A percentile compares a stretch with the other conserved stretches of the same genome.
Evolutionary conservation across 2,888 invertebrate genomes (phyloP).

Genomic region (Smittia sp.): DNA sequence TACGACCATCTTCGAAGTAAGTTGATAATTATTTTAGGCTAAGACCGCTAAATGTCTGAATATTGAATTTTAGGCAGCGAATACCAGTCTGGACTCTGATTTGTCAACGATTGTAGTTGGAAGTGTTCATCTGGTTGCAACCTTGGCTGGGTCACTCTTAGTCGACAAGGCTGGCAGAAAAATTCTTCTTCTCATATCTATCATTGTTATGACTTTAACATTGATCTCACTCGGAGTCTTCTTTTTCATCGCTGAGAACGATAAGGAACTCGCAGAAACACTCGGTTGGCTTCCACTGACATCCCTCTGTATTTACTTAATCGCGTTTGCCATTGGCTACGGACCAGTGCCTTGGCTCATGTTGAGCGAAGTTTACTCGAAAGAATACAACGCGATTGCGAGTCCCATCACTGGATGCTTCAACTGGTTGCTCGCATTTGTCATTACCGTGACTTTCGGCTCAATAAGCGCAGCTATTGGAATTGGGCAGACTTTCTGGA

Average conservation of each 20-base stretch:
- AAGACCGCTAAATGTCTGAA: conserved; percentile 51
- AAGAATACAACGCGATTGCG: conserved; percentile 74
- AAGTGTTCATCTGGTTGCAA: conserved; percentile 69
- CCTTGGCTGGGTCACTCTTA: conserved; percentile 65
- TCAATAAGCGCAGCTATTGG: conserved; percentile 60
- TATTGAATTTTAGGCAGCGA: conserved; percentile 61
- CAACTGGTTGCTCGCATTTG: conserved; percentile 78
- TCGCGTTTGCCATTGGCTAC: conserved; percentile 78
- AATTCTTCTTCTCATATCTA: conserved; percentile 47
- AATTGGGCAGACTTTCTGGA: conserved; percentile 67
- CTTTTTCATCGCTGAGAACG: conserved; percentile 42
- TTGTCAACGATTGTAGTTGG: conserved; percentile 71
- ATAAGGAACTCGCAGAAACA: conserved; percentile 51
- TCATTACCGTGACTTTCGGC: conserved; percentile 72
- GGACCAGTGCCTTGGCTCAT: conserved; percentile 65
- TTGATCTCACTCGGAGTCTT: conserved; percentile 26
- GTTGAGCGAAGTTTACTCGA: conserved; percentile 75
- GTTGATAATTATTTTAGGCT: conserved; percentile 50
- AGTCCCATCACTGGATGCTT: conserved; percentile 75
- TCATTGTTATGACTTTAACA: conserved; percentile 15
- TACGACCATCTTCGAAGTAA: conserved; percentile 35
- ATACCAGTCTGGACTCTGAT: conserved; percentile 58
- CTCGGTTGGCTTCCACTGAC: conserved; percentile 74
- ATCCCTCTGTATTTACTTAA: conserved; percentile 71
- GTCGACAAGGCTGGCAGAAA: conserved; percentile 74